Base-by-base conservation (phyloP, 1,140 invertebrate species). In the Drosophila seguyi region DNA sequence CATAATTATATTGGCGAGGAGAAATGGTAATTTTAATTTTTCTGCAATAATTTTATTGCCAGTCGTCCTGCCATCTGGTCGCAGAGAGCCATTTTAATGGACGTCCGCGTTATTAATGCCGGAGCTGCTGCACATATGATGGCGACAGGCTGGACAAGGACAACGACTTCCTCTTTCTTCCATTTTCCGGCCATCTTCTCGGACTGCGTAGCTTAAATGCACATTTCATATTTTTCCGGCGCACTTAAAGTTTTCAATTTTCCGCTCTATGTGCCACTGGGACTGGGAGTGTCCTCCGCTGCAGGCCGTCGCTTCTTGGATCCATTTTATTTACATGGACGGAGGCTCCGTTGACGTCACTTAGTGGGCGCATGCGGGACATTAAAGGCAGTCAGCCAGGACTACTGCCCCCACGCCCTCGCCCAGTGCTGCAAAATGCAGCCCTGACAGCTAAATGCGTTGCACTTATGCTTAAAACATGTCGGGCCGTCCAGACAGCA, bases 391-490 rank as follows among this genome's bases (percentile, higher is more conserved):
- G 82, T 56, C 82, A 86, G 68, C 62, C 65, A 78, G 77, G 80
- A 87, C 20, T 38, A 38, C 20, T 55, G 14, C 14, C 22, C 44
- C 44, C 22, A 5, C 18, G 4, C 18, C 50, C 29, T 11, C 29
- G 27, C 14, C 39, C 16, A 6, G 7, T 57, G 39, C 41, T 67
- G 55, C 41, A 76, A 62, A 83, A 61, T 75, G 81, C 81, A 84
- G 77, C 68, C 56, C 62, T 90, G 85, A 90, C 85, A 90, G 85
- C 86, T 90, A 90, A 90, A 90, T 90, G 85, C 85, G 78, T 86
- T 90, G 86, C 85, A 90, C 85, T 90, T 90, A 90, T 90, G 86
- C 85, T 90, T 90, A 90, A 90, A 90, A 85, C 85, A 90, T 85
- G 82, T 85, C 85, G 80, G 85, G 73, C 80, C 50, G 61, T 62